Conservation (phyloP, 2,797 vertebrate genomes). For the Rhinella marina region DNA sequence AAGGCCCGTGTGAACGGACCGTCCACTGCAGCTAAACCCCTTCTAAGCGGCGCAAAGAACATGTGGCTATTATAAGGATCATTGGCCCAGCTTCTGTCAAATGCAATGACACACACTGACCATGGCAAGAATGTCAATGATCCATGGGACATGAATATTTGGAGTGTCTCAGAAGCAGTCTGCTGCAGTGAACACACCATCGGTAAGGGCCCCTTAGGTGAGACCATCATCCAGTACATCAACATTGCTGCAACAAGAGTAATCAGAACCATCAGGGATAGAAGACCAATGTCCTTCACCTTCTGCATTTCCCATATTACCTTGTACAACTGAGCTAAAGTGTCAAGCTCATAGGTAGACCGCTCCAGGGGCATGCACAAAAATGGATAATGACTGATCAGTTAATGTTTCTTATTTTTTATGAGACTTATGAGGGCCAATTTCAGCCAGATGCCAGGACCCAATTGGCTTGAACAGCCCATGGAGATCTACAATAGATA, state of each 20-base stretch:
- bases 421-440: neutral
- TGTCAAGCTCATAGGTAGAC: neutral
- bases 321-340: neutral
- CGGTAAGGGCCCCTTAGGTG: neutral
- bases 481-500: neutral
- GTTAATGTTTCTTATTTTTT: neutral
- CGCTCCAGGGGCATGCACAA: neutral
- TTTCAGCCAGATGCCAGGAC: neutral
- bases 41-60: neutral
- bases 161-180: neutral
- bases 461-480: neutral
- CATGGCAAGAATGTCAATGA: neutral
- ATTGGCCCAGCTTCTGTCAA: neutral
- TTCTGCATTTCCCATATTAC: neutral
- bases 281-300: neutral
- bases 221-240: neutral
- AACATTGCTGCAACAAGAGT: neutral
- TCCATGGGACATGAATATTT: neutral
- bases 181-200: neutral
- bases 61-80: conserved; percentile 8
- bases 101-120: neutral
- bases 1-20: neutral
- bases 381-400: neutral
- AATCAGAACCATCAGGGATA: neutral
- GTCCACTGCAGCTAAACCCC: neutral